phyloP scores from a whole-genome alignment of 2,888 invertebrate species.

The Gandaritis pyraliata region DNA sequence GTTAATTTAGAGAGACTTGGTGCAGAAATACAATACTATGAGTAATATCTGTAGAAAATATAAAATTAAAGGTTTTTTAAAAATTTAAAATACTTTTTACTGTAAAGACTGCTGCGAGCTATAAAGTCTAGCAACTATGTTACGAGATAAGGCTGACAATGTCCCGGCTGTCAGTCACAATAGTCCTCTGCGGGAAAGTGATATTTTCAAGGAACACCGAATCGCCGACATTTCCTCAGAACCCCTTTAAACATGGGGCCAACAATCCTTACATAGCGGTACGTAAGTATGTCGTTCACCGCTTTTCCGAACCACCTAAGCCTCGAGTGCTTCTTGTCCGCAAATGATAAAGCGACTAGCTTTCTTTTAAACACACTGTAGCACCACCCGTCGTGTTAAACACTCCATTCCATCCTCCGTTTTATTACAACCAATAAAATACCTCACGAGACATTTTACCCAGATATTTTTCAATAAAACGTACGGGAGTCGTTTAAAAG shows the following conservation, averaged over 20 bases:
- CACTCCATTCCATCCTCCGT: conserved; percentile 43
- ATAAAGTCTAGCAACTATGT: conserved; percentile 44
- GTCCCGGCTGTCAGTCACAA: conserved; percentile 52
- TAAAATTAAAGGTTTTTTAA: no score
- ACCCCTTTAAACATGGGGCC: conserved; percentile 52
- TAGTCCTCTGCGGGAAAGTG: conserved; percentile 54
- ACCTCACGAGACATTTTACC: conserved; percentile 37
- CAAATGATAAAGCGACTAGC: conserved; percentile 75
- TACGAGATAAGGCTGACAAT: conserved; percentile 54
- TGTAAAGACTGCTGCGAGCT: no score
- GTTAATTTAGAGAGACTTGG: no score
- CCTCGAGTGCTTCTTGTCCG: conserved; percentile 69
- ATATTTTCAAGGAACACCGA: conserved; percentile 63
- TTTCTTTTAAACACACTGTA: conserved; percentile 59
- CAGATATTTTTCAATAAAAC: conserved; percentile 42
- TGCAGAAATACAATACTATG: no score
- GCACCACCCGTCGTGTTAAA: conserved; percentile 50
- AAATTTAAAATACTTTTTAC: no score
- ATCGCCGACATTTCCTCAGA: conserved; percentile 61
- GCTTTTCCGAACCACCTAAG: conserved; percentile 64
- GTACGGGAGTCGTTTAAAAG: conserved; percentile 47
- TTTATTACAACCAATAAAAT: conserved; percentile 57
- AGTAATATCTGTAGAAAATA: no score
- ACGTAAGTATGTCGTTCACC: conserved; percentile 58
- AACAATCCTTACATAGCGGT: conserved; percentile 57